Base-by-base conservation (phyloP, 2,113 vertebrate genomes). In the Paramisgurnus dabryanus region DNA sequence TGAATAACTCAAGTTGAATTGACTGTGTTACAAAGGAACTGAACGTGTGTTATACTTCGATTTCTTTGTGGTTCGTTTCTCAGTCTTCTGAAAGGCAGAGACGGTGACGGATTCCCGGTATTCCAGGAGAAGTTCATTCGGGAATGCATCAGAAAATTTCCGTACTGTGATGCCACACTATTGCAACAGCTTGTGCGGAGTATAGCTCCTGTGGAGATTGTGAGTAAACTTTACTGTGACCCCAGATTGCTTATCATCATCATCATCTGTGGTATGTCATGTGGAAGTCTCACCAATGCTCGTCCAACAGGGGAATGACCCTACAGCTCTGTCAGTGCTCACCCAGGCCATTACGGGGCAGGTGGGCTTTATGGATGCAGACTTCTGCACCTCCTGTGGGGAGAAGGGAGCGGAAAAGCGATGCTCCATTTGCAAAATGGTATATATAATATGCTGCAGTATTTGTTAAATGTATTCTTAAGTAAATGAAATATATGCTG, bases 341-440 rank as follows among this genome's bases (percentile, higher is more conserved):
- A 98, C 96, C 13, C 98, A 99, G 89, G 97, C 97, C 13, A 96
- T 99, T 87, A 99, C 97, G 1, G 98, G 97, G 47, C 98, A 99
- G 89, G 95, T 99, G 65, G 98, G 97, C 22, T 98, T 99, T 86
- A 93, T 98, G 92, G 97, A 99, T 82, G 93, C 95, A 17, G 98
- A 99, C 80, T 98, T 99, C 87, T 99, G 98, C 67, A 97, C 95
- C 1, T 92, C 96, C 6, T 99, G 98, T 88, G 97, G 98, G 12
- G 97, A 97, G 88, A 98, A 98, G 39, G 96, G 96, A 78, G 97
- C 97, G 0, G 94, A 94, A 85, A 99, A 98, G 89, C 95, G 95
- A 70, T 99, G 98, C 79, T 99, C 97, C 5, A 90, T 97, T 10
- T 99, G 98, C 87, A 99, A 98, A 94, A 95, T 94, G 96, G 98